Conservation (phyloP, 2,888 invertebrate species). For the Ceraclea dissimilis region DNA sequence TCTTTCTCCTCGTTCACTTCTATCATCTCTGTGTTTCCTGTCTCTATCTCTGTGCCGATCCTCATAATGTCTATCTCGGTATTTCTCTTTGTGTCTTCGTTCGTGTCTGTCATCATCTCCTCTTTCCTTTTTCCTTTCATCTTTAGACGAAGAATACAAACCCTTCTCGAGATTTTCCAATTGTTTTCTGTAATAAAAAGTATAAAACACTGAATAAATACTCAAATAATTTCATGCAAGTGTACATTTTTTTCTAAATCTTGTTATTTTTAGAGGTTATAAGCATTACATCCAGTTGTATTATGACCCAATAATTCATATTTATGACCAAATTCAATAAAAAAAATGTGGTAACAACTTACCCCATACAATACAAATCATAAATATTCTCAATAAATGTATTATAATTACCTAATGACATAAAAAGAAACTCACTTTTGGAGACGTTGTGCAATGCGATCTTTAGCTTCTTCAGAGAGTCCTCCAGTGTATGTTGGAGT, state of each 20-base stretch:
- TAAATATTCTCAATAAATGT: no score
- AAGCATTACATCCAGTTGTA: no score
- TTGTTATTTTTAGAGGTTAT: no score
- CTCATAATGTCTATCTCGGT: constrained; percentile 29
- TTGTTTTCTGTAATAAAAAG: constrained; percentile 36
- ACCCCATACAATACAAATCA: no score
- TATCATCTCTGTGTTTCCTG: constrained; percentile 31
- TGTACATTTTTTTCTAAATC: no score
- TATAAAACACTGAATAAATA: background rate
- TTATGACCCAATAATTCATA: no score
- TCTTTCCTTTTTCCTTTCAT: constrained; percentile 42
- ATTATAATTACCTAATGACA: no score
- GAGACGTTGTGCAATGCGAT: constrained; percentile 61
- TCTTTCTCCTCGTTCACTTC: constrained; percentile 29
- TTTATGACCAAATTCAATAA: no score
- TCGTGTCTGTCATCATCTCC: constrained; percentile 37
- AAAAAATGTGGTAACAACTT: no score
- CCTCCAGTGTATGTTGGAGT: constrained; percentile 94
- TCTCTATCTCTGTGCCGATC: constrained; percentile 34
- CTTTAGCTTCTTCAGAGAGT: constrained; percentile 70
- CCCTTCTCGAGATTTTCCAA: constrained; percentile 59
- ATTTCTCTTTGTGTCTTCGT: constrained; percentile 36
- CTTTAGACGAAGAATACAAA: constrained; percentile 61
- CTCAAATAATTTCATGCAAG: background rate
- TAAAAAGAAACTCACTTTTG: constrained; percentile 42